phyloP scores from a whole-genome alignment of 2,888 invertebrate species.

The Drosophila nr. medialis region DNA sequence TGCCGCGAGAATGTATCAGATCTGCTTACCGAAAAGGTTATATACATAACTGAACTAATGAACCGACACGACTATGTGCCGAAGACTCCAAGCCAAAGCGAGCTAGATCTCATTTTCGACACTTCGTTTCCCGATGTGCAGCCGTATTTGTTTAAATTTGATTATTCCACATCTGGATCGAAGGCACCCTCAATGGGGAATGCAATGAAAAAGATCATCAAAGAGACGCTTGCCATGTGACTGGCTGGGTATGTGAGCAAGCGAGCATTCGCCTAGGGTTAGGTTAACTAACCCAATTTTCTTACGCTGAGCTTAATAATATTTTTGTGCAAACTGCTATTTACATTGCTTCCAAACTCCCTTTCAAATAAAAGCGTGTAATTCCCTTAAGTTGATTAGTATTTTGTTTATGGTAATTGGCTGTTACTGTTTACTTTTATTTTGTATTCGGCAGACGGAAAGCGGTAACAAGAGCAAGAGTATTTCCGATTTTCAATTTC shows the following conservation, averaged over 20 bases:
- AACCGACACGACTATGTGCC: slow-evolving; percentile 98
- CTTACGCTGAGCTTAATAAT: background rate
- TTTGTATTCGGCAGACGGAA: background rate
- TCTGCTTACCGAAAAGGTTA: slow-evolving; percentile 95
- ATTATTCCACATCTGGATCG: slow-evolving; percentile 92
- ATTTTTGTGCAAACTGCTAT: background rate
- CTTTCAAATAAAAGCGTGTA: background rate
- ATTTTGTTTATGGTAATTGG: slow-evolving; percentile 1
- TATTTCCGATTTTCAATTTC: background rate
- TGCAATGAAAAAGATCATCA: slow-evolving; percentile 95
- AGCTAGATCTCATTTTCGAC: slow-evolving; percentile 97
- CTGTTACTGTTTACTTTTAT: background rate
- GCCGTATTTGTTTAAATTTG: slow-evolving; percentile 97
- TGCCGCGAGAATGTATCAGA: slow-evolving; percentile 95
- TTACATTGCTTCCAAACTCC: background rate
- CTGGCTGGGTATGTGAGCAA: slow-evolving; percentile 65
- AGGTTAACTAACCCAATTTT: background rate
- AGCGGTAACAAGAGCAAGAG: background rate
- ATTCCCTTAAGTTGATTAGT: background rate
- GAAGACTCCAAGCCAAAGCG: slow-evolving; percentile 96
- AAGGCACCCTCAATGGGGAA: slow-evolving; percentile 93
- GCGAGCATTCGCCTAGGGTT: background rate
- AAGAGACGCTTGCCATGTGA: slow-evolving; percentile 92
- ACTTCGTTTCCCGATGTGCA: slow-evolving; percentile 96
- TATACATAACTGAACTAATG: slow-evolving; percentile 97